A percentile compares a stretch with the other conserved stretches of the same genome.
Evolutionary conservation across 2,888 invertebrate species (phyloP).

Genomic region (Polyommatus iphigenia): DNA sequence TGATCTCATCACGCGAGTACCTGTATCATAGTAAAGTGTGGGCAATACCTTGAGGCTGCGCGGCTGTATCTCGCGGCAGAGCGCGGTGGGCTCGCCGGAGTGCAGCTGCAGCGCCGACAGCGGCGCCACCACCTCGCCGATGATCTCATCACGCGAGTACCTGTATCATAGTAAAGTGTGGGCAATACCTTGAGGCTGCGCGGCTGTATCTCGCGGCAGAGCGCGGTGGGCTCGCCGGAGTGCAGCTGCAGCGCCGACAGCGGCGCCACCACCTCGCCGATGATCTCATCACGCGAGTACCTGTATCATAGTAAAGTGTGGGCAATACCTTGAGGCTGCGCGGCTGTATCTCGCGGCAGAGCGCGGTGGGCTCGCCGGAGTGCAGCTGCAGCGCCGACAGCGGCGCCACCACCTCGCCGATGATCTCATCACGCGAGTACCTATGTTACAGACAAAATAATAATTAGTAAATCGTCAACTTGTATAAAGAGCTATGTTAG

Average conservation of each 20-base stretch:
- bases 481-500: no score
- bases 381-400: slow-evolving; percentile 89
- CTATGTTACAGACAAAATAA: slow-evolving; percentile 61
- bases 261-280: slow-evolving; percentile 97
- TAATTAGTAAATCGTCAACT: no score
- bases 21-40: slow-evolving; percentile 75
- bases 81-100: slow-evolving; percentile 79
- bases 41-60: slow-evolving; percentile 91
- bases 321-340: slow-evolving; percentile 91
- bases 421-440: slow-evolving; percentile 98
- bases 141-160: slow-evolving; percentile 98
- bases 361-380: slow-evolving; percentile 79
- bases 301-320: slow-evolving; percentile 62
- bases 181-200: slow-evolving; percentile 91
- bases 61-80: slow-evolving; percentile 94
- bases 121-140: slow-evolving; percentile 97
- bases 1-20: slow-evolving; percentile 98
- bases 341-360: slow-evolving; percentile 94
- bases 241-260: slow-evolving; percentile 89
- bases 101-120: slow-evolving; percentile 89
- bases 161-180: slow-evolving; percentile 75
- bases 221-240: slow-evolving; percentile 79
- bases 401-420: slow-evolving; percentile 97
- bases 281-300: slow-evolving; percentile 98
- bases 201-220: slow-evolving; percentile 94